phyloP scores from a whole-genome alignment of 1,140 invertebrate species.

The Diorhabda elongata region DNA sequence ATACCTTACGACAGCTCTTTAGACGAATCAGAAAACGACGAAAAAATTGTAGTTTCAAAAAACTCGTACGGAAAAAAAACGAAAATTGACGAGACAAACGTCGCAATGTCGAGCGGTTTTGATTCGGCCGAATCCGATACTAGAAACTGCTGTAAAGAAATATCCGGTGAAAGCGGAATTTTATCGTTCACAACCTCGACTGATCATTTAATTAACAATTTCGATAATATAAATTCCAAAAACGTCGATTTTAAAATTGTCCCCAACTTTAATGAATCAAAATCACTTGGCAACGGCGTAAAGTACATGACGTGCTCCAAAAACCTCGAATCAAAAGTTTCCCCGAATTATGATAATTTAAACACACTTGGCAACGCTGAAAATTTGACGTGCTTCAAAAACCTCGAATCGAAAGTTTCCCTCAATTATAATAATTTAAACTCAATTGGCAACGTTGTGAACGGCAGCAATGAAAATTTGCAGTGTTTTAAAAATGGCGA shows the following conservation, averaged over 20 bases:
- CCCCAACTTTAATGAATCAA: no score
- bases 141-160: not conserved
- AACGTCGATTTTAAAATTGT: not conserved
- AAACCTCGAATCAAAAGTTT: no score
- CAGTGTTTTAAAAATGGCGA: no score
- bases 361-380: no score
- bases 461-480: no score
- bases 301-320: no score
- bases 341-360: no score
- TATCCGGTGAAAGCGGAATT: slow-evolving; percentile 36
- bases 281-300: no score
- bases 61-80: slow-evolving; percentile 24
- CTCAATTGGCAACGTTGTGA: no score
- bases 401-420: no score
- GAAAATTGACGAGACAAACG: not conserved
- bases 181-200: slow-evolving; percentile 29
- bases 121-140: slow-evolving; percentile 1
- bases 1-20: slow-evolving; percentile 30
- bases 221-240: not conserved
- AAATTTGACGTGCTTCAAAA: no score
- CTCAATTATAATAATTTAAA: no score
- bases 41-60: slow-evolving; percentile 29
- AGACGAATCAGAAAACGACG: slow-evolving; percentile 29
- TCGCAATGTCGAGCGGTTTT: slow-evolving; percentile 6
- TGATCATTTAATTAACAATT: slow-evolving; percentile 16